phyloP scores from a whole-genome alignment of 1,140 invertebrate genomes.

The Drosophila watanabei region DNA sequence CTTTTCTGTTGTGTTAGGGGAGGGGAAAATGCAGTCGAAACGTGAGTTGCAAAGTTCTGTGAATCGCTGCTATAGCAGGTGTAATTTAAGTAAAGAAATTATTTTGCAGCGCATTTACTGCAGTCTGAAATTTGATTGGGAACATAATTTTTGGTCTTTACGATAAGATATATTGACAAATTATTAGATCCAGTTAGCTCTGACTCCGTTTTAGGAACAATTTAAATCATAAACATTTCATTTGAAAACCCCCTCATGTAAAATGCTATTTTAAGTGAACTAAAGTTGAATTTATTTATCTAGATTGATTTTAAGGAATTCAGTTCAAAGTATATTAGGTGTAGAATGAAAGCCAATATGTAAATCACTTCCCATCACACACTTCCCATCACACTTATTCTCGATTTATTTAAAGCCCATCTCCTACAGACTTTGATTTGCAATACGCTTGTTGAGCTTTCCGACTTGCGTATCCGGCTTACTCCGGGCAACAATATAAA shows the following conservation, averaged over 20 bases:
- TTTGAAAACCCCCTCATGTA: background rate
- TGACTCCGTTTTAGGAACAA: background rate
- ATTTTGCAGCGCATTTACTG: conserved; percentile 24
- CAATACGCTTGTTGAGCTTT: conserved; percentile 49
- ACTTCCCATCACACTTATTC: background rate
- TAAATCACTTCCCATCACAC: background rate
- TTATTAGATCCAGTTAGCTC: background rate
- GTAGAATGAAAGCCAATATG: conserved; percentile 3
- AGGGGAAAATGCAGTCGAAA: conserved; percentile 38
- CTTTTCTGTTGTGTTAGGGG: background rate
- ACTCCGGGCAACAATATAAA: conserved; percentile 42
- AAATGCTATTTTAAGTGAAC: too few species aligned
- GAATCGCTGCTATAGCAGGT: conserved; percentile 16
- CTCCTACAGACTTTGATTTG: conserved; percentile 50
- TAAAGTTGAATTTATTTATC: background rate
- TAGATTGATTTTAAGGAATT: background rate
- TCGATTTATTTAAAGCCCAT: conserved; percentile 8
- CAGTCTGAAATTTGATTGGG: background rate
- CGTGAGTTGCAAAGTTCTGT: conserved; percentile 30
- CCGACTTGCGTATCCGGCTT: conserved; percentile 9
- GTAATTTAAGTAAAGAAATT: conserved; percentile 45
- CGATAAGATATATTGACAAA: too few species aligned
- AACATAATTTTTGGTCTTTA: background rate
- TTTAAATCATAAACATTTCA: background rate
- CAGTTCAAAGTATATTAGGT: background rate